These are phyloP conservation scores for Okamejei kenojei DNA, from an alignment of 2,797 vertebrate species.

Conservation along the genomic window DNA sequence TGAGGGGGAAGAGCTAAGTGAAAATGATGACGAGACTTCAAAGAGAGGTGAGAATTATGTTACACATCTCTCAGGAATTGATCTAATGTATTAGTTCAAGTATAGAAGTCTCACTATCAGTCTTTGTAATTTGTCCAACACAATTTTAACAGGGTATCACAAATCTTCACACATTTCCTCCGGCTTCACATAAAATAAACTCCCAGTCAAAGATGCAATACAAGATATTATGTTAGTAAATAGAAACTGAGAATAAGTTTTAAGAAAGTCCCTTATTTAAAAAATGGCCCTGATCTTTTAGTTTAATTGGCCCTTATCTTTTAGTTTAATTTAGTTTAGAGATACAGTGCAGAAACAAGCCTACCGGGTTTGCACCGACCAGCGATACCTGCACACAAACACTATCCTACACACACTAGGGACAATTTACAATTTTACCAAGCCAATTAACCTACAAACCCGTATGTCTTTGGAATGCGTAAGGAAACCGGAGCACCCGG, in stretches of 20 bases:
- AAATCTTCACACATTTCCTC: not conserved
- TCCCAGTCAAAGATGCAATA: not conserved
- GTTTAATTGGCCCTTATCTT: too few relatives aligned
- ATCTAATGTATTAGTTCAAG: not conserved
- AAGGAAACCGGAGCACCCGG: too few relatives aligned
- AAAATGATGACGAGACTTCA: not conserved
- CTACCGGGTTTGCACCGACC: too few relatives aligned
- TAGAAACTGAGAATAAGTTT: not conserved
- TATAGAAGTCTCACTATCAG: not conserved
- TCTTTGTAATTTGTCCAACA: not conserved
- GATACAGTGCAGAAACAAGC: too few relatives aligned
- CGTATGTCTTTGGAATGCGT: too few relatives aligned
- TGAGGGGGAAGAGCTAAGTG: not conserved
- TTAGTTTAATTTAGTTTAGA: too few relatives aligned
- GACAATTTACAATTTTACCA: too few relatives aligned
- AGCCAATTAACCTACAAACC: too few relatives aligned
- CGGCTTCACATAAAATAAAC: not conserved
- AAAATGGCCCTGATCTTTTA: too few relatives aligned
- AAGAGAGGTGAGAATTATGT: conserved; percentile 4
- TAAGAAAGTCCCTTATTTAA: not conserved
- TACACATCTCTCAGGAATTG: not conserved
- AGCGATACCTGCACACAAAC: too few relatives aligned
- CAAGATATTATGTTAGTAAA: not conserved
- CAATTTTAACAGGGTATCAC: not conserved
- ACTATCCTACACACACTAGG: too few relatives aligned